Base-by-base conservation (phyloP, 1,140 invertebrate species). In the Hydropsyche tenuis region DNA sequence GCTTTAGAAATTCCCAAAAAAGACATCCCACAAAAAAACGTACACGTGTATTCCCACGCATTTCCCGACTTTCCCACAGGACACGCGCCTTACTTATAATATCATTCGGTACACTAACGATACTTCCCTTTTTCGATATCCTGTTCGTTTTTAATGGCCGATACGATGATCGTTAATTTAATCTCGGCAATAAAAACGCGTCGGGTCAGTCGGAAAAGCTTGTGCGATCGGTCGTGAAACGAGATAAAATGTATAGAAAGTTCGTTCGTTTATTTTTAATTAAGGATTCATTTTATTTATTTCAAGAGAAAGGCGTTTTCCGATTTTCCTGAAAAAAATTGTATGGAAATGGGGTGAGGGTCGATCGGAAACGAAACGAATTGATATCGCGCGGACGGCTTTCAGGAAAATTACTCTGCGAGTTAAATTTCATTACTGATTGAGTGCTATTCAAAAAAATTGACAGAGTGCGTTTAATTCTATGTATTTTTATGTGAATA, bases 161-260 rank as follows among this genome's bases (percentile, higher is more conserved):
- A 45, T 43, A 45, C 27, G 63, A 43, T 65, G 63, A 65, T 65
- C 63, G 63, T 65, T 65, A 65, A 65, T 65, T 65, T 65, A 65
- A 65, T 65, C 30, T 43, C 42, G 27, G 30, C 30, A 65, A 65
- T 65, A 43, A 65, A 65, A 65, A 43, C 20, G 63, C 14, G 63
- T 65, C 11, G 37, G 63, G 27, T 43, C 27, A 18, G 4, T 65
- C 42, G 63, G 63, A 65, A 65, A 43, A 65, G 23, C 16, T 45
- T 5, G 63, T 43, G 63, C 63, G 43, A 6, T 65, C 63, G 23
- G 18, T 20, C 30, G 63, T 43, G 42, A 65, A 65, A 65, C 63
- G 63, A 45, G 42, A 65, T 65, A 60, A 60, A 60, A 60, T 60
- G 14, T 22, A 60, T 37, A 4, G 30, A 37, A 37, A n/a, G 7